Evolutionary conservation across 2,888 invertebrate genomes (phyloP).

Genomic region (Ferrisia virgata): DNA sequence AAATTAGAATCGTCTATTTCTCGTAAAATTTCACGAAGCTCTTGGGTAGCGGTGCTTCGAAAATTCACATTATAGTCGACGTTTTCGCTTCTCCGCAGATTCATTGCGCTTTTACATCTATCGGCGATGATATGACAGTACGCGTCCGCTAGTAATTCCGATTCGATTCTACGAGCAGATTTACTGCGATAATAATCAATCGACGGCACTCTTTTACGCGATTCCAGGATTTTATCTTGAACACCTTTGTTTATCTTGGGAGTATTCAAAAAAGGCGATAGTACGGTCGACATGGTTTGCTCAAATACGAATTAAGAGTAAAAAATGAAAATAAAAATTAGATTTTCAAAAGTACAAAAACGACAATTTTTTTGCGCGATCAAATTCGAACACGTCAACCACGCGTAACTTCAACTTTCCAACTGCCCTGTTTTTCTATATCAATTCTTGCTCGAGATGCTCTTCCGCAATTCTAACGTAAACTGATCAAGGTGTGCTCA

Average conservation of each 20-base stretch:
- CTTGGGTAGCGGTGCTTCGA: constrained; percentile 11
- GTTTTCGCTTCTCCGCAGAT: constrained; percentile 31
- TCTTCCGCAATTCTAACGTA: constrained; percentile 7
- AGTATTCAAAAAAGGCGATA: constrained; percentile 20
- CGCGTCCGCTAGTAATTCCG: constrained; percentile 36
- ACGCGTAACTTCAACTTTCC: background rate
- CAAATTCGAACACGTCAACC: background rate
- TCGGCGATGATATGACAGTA: constrained; percentile 40
- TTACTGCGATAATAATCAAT: constrained; percentile 33
- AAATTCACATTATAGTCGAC: background rate
- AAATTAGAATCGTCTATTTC: constrained; percentile 42
- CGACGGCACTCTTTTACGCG: constrained; percentile 6
- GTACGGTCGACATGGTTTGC: constrained; percentile 24
- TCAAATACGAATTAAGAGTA: background rate
- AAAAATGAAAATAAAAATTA: background rate
- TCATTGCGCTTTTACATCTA: constrained; percentile 23
- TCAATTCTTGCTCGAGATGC: background rate
- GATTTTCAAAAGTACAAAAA: no score
- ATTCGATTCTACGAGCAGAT: constrained; percentile 38
- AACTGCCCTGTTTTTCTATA: background rate
- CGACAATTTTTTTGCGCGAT: background rate
- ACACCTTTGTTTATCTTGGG: constrained; percentile 11
- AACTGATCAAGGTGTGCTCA: constrained; percentile 25
- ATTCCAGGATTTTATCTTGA: constrained; percentile 35
- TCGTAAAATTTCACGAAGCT: constrained; percentile 38